Evolutionary conservation across 2,888 invertebrate genomes (phyloP).

Genomic region (Agrilus mali): DNA sequence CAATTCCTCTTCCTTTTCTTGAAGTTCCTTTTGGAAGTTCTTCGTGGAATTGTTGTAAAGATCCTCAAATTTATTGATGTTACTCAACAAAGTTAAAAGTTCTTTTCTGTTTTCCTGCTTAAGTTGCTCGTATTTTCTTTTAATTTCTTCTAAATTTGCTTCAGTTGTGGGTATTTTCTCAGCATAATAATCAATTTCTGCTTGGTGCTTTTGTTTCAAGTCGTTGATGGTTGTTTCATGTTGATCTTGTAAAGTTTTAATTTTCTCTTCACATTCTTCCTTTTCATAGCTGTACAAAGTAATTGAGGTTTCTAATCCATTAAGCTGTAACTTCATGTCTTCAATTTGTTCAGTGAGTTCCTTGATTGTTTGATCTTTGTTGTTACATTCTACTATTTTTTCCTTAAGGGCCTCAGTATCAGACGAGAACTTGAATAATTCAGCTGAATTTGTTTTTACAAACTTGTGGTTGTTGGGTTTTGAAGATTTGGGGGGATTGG

Average conservation of each 20-base stretch:
- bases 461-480: slow-evolving; percentile 13
- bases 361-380: slow-evolving; percentile 38
- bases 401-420: slow-evolving; percentile 35
- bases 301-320: slow-evolving; percentile 31
- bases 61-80: slow-evolving; percentile 9
- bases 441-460: slow-evolving; percentile 8
- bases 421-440: slow-evolving; percentile 9
- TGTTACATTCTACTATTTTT: slow-evolving; percentile 40
- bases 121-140: slow-evolving; percentile 12
- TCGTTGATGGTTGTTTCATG: slow-evolving; percentile 4
- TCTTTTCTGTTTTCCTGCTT: slow-evolving; percentile 11
- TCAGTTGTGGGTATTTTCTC: neutral
- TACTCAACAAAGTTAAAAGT: slow-evolving; percentile 6
- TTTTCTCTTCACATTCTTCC: slow-evolving; percentile 26
- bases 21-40: slow-evolving; percentile 10
- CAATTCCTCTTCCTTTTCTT: slow-evolving; percentile 15
- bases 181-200: neutral
- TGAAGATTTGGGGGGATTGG: slow-evolving; percentile 15
- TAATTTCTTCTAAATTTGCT: slow-evolving; percentile 11
- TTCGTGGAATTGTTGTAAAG: slow-evolving; percentile 9
- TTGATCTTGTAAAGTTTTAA: slow-evolving; percentile 18
- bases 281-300: slow-evolving; percentile 30
- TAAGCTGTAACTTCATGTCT: slow-evolving; percentile 35
- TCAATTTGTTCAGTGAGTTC: slow-evolving; percentile 39
- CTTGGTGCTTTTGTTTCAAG: neutral